These are phyloP conservation scores for Melieria picta DNA, from an alignment of 2,888 invertebrate genomes.

Conservation along the genomic window DNA sequence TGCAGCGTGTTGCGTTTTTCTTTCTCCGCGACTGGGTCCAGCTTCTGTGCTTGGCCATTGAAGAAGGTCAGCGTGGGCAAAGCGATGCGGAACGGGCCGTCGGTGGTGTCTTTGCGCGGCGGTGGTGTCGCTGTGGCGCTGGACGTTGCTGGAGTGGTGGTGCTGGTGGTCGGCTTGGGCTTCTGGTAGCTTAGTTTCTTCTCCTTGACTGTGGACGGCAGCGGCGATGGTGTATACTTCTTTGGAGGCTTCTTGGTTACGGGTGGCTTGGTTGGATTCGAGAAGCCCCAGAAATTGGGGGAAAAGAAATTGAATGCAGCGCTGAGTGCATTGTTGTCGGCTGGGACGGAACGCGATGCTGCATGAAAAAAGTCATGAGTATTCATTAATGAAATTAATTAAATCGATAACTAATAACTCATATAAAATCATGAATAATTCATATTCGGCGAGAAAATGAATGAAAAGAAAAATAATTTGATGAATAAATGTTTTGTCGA, in stretches of 20 bases:
- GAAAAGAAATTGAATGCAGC: slow-evolving; percentile 53
- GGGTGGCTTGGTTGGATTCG: slow-evolving; percentile 45
- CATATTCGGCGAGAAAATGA: too few species aligned
- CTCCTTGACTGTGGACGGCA: slow-evolving; percentile 31
- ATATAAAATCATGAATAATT: neutral
- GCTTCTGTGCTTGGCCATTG: slow-evolving; percentile 21
- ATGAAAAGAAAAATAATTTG: neutral
- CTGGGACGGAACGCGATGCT: slow-evolving; percentile 4
- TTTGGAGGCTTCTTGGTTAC: slow-evolving; percentile 45
- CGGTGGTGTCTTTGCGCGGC: slow-evolving; percentile 35
- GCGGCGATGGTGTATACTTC: slow-evolving; percentile 42
- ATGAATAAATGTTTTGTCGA: neutral
- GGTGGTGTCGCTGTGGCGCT: slow-evolving; percentile 1
- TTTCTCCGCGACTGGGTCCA: slow-evolving; percentile 52
- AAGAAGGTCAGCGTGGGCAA: slow-evolving; percentile 54
- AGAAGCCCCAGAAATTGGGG: slow-evolving; percentile 55
- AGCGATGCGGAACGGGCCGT: slow-evolving; percentile 60
- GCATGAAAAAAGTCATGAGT: neutral
- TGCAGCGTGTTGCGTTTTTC: slow-evolving; percentile 58
- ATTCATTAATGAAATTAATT: neutral
- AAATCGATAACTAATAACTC: neutral
- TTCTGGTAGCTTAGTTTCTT: slow-evolving; percentile 40
- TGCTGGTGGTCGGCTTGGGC: slow-evolving; percentile 16
- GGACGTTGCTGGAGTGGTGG: slow-evolving; percentile 20
- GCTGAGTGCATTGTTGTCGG: neutral